Evolutionary conservation across 2,797 vertebrate genomes (phyloP).

Genomic region (Xenops minutus): DNA sequence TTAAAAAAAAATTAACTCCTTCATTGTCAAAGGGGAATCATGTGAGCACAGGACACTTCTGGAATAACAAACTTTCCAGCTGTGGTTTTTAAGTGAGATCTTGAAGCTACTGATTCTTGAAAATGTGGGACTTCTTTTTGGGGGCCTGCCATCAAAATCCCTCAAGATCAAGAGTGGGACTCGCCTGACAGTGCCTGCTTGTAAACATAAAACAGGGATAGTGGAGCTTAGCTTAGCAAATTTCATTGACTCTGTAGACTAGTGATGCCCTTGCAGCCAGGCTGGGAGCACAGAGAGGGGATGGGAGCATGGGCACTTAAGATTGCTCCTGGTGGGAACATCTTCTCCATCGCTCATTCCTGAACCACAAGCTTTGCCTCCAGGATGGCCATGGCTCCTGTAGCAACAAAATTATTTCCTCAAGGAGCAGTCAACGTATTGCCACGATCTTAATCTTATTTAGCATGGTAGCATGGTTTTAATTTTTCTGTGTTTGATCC

Average conservation of each 20-base stretch:
- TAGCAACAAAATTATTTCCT: slow-evolving; percentile 31
- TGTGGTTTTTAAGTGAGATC: not conserved
- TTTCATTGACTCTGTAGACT: not conserved
- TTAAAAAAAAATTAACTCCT: not conserved
- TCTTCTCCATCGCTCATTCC: not conserved
- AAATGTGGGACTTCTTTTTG: not conserved
- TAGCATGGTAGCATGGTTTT: slow-evolving; percentile 50
- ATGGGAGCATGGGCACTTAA: not conserved
- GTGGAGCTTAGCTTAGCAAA: slow-evolving; percentile 7
- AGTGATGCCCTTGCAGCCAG: fast-evolving
- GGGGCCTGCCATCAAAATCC: not conserved
- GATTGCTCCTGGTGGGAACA: not conserved
- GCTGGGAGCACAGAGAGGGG: not conserved
- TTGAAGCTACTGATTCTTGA: not conserved
- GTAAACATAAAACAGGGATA: not conserved
- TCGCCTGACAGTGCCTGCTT: not conserved
- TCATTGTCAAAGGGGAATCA: not conserved
- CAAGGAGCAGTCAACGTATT: slow-evolving; percentile 13
- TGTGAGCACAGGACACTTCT: not conserved
- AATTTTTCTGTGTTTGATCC: slow-evolving; percentile 58
- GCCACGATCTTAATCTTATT: slow-evolving; percentile 56
- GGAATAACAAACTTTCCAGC: not conserved
- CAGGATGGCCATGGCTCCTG: not conserved
- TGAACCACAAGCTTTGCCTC: not conserved
- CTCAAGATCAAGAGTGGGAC: not conserved